phyloP scores from a whole-genome alignment of 1,140 invertebrate species.

The Ylistrum balloti region DNA sequence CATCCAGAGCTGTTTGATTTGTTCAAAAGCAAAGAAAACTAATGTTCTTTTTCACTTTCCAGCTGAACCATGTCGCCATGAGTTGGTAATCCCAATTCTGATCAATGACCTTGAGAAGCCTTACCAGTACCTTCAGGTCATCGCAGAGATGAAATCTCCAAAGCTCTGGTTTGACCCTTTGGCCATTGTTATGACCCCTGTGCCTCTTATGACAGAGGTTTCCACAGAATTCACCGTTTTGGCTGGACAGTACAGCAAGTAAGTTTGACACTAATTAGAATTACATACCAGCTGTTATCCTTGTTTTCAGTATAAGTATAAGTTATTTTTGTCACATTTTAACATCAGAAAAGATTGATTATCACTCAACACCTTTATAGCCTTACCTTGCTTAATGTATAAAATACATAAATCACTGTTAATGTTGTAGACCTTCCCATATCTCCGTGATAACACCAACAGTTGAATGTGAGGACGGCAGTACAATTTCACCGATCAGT shows the following conservation, averaged over 20 bases:
- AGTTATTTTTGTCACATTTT: no score
- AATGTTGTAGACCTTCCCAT: conserved; percentile 60
- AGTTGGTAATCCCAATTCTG: conserved; percentile 77
- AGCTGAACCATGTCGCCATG: conserved; percentile 76
- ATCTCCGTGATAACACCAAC: conserved; percentile 70
- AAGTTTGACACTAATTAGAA: conserved; percentile 57
- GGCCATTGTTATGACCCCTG: conserved; percentile 79
- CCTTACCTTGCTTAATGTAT: no score
- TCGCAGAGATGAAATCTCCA: conserved; percentile 77
- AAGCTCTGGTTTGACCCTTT: conserved; percentile 80
- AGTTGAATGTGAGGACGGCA: conserved; percentile 80
- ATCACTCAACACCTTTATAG: no score
- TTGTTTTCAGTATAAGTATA: no score
- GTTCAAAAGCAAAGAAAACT: neutral
- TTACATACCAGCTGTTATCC: no score
- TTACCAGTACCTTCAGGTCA: conserved; percentile 78
- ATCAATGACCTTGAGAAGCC: conserved; percentile 78
- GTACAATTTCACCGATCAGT: conserved; percentile 73
- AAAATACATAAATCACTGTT: neutral
- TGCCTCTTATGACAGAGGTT: conserved; percentile 78
- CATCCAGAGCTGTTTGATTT: neutral
- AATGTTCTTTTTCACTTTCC: conserved; percentile 45
- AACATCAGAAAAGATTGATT: no score
- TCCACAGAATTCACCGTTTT: conserved; percentile 77
- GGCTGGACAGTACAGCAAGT: conserved; percentile 79